Base-by-base conservation (phyloP, 2,888 invertebrate genomes). In the Falcaria lacertinaria region DNA sequence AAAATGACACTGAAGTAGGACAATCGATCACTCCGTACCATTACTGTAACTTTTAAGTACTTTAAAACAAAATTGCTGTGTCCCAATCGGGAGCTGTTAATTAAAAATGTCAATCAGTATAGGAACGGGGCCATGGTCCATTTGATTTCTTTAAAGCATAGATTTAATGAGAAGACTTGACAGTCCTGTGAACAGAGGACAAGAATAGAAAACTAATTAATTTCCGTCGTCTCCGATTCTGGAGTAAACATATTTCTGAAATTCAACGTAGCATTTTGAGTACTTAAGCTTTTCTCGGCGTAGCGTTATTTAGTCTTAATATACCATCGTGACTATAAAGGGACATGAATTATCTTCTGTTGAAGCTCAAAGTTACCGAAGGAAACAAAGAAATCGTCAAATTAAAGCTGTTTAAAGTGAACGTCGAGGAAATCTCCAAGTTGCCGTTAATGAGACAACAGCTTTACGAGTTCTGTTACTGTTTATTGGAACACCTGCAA, bases 21-120 rank as follows among this genome's bases (percentile, higher is more conserved):
- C 60, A 54, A 77, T 77, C 70, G 65, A 77, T 75, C 74, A 73
- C 60, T 70, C 56, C 47, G 50, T 54, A 51, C 54, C 62, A 57
- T 61, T 64, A 60, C 66, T 54, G 59, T 49, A 54, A 52, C 50
- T 55, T 56, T 25, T 25, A 37, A 36, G 36, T 22, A 25, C 22
- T 8, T 25, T 37, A 25, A 25, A 37, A 22, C 15, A 25, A 37
- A 37, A 37, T 25, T 22, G 22, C 3, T 37, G 11, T 38, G 48
- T 53, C 55, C 53, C 64, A 64, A 69, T 70, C 63, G 62, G 60
- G 62, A 60, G 60, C 69, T 66, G 74, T 76, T 84, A 83, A 85
- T 86, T 84, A 83, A 82, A 81, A 78, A 74, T 75, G 82, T 83
- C 85, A 81, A 78, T 85, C 82, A 82, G 56, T 59, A 28, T 28